These are phyloP conservation scores for Eulemur albifrons DNA, from an alignment of 2,797 vertebrate species.

Conservation along the genomic window DNA sequence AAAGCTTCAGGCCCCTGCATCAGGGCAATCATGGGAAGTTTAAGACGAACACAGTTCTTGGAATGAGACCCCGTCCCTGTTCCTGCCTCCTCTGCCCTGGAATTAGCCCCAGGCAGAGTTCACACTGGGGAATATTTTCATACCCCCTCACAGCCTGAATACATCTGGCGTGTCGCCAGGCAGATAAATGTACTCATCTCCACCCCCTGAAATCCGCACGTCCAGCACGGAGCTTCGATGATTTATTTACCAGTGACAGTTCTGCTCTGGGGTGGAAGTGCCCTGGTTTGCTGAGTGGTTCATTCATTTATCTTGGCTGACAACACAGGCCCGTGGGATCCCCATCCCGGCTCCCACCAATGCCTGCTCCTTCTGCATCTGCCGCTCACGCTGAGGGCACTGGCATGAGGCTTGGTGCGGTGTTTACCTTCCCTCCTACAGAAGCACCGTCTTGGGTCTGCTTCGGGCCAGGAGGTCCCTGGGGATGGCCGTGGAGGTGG, in stretches of 20 bases:
- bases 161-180: background rate
- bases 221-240: background rate
- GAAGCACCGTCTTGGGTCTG: background rate
- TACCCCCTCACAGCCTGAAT: background rate
- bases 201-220: conserved; percentile 33
- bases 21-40: background rate
- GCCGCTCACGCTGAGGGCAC: background rate
- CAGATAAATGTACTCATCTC: conserved; percentile 57
- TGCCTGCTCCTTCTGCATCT: background rate
- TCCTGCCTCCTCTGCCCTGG: background rate
- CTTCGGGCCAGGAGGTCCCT: accelerated
- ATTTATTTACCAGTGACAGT: conserved; percentile 68
- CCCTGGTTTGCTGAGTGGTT: conserved; percentile 44
- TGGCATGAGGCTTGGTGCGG: accelerated
- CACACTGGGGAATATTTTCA: background rate
- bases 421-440: background rate
- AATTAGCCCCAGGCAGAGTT: background rate
- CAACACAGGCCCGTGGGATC: background rate
- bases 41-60: background rate
- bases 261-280: conserved; percentile 55
- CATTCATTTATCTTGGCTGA: conserved; percentile 56
- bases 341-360: background rate
- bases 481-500: background rate
- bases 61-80: background rate
- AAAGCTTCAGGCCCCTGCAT: background rate